Base-by-base conservation (phyloP, 2,888 invertebrate genomes). In the Troglohyphantes excavatus region DNA sequence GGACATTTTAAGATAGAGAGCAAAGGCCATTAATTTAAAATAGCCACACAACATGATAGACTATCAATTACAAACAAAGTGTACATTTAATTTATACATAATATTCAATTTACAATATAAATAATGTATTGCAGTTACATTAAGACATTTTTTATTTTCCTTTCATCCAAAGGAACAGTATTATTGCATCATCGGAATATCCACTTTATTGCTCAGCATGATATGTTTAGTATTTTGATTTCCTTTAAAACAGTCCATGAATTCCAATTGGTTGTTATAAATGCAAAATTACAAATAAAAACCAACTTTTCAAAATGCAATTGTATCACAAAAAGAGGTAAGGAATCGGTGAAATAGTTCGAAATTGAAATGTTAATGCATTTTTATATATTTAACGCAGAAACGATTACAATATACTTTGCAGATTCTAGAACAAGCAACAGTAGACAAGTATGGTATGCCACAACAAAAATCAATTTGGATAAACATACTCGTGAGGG, bases 401-500 rank as follows among this genome's bases (percentile, higher is more conserved):
- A 84, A 84, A 85, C 84, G 67, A 59, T 85, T 26, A 65, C 59
- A 85, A 85, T 76, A 85, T 67, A 85, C 84, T 85, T 76, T 67
- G n/a, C 13, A 83, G 46, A 65, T n/a, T 53, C 26, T 43, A 13
- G 53, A 53, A 68, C 79, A 68, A 39, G 33, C 53, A 81, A 81
- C 78, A 78, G 63, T 29, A 63, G 39, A 63, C 63, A 33, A 63
- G 39, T 33, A 76, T 13, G 39, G 43, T 39, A 2, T 39, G 13
- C 13, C 39, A 39, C 39, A 39, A 39, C 39, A 39, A 39, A 39
- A 39, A 39, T n/a, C n/a, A n/a, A n/a, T n/a, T n/a, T n/a, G n/a
- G n/a, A n/a, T n/a, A n/a, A n/a, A n/a, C n/a, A n/a, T n/a, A n/a
- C n/a, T n/a, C n/a, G n/a, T n/a, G n/a, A n/a, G n/a, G n/a, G n/a